Percentiles rank a stretch among this genome's conserved stretches.
phyloP scores from a whole-genome alignment of 2,797 vertebrate genomes.

The Myiothlypis chrysogaster region DNA sequence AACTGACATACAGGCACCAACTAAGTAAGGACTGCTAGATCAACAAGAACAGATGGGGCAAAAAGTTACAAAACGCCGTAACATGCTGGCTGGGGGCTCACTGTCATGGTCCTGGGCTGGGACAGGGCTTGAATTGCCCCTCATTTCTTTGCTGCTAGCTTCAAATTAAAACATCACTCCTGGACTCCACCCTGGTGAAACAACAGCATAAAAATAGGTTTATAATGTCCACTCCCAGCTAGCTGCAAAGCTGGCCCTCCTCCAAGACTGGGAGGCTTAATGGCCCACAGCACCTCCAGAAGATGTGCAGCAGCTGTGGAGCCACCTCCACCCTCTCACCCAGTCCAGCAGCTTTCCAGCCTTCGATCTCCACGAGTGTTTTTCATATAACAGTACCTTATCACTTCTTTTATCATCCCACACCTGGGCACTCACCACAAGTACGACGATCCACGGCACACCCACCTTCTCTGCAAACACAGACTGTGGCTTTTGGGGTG shows the following conservation, averaged over 20 bases:
- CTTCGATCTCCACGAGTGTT: not conserved
- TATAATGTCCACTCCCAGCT: not conserved
- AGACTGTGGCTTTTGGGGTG: not conserved
- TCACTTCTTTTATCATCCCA: not conserved
- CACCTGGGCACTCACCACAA: not conserved
- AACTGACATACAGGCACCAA: not conserved
- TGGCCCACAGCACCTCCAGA: not conserved
- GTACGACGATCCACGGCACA: not conserved
- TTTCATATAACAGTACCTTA: not conserved
- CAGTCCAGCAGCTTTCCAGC: not conserved
- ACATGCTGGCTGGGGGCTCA: rapidly evolving
- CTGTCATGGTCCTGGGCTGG: not conserved
- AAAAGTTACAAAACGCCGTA: not conserved
- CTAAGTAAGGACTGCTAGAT: not conserved
- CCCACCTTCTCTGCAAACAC: not conserved
- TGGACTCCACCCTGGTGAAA: not conserved
- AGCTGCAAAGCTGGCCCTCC: not conserved
- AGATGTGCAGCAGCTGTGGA: rapidly evolving
- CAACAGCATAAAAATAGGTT: not conserved
- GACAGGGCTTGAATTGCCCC: not conserved
- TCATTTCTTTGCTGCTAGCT: not conserved
- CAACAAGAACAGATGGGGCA: not conserved
- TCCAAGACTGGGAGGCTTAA: not conserved
- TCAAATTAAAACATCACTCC: not conserved
- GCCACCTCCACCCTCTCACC: not conserved